These are phyloP conservation scores for Chelon auratus DNA, from an alignment of 2,797 vertebrate species.

Conservation along the genomic window DNA sequence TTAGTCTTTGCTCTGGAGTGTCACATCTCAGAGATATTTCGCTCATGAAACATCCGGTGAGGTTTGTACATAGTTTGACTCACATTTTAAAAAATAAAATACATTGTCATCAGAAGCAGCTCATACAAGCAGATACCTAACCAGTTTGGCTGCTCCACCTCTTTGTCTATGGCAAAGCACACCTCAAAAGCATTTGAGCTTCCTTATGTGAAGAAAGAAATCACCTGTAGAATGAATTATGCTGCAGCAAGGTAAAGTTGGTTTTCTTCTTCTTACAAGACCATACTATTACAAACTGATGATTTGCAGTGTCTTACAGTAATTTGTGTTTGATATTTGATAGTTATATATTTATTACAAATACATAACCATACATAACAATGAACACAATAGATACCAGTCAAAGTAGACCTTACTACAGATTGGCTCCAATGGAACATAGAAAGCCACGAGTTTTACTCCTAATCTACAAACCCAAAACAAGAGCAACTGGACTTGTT, in stretches of 20 bases:
- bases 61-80: not conserved
- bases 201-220: not conserved
- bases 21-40: slow-evolving; percentile 2
- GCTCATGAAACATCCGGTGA: slow-evolving; percentile 1
- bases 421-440: no score
- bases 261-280: not conserved
- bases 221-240: not conserved
- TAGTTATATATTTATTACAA: no score
- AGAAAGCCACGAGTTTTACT: no score
- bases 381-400: no score
- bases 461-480: no score
- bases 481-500: no score
- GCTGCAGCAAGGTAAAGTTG: not conserved
- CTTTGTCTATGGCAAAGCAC: not conserved
- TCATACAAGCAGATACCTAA: not conserved
- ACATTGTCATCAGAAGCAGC: not conserved
- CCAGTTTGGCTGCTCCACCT: not conserved
- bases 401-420: no score
- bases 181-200: not conserved
- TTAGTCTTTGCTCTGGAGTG: not conserved
- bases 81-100: not conserved
- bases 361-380: no score
- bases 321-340: no score
- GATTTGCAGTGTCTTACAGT: no score
- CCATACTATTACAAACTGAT: no score